A percentile compares a stretch with the other conserved stretches of the same genome.
Conservation (phyloP, 2,113 vertebrate species). For the Cervus canadensis region DNA sequence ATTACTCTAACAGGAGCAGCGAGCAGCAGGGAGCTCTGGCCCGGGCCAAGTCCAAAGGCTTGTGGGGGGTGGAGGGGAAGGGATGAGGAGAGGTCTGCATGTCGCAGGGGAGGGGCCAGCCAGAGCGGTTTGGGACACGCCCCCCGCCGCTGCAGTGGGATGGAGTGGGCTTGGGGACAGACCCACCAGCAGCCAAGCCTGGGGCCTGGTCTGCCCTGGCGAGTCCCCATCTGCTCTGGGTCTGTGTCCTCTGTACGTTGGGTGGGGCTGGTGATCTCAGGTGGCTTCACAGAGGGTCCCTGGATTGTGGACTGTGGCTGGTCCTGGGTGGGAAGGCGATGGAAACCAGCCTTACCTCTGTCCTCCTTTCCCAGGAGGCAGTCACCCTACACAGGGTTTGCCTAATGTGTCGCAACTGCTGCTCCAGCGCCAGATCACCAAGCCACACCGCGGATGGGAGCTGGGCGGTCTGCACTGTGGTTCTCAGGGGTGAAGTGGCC, state of each 20-base stretch:
- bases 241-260: fast-evolving
- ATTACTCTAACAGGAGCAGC: neutral
- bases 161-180: neutral
- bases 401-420: fast-evolving
- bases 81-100: too few species aligned
- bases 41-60: fast-evolving
- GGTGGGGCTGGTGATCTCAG: too few species aligned
- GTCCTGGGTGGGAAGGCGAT: neutral
- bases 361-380: neutral
- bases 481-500: neutral
- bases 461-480: neutral
- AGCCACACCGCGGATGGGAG: neutral
- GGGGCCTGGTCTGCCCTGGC: neutral
- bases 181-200: fast-evolving
- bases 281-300: neutral
- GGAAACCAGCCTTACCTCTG: neutral
- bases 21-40: neutral
- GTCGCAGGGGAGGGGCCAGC: neutral
- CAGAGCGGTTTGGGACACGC: neutral
- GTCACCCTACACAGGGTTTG: neutral
- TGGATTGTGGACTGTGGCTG: neutral
- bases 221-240: neutral
- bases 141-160: neutral
- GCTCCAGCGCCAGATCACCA: fast-evolving
- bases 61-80: fast-evolving